phyloP scores from a whole-genome alignment of 1,140 invertebrate genomes.

The Heliothis virescens region DNA sequence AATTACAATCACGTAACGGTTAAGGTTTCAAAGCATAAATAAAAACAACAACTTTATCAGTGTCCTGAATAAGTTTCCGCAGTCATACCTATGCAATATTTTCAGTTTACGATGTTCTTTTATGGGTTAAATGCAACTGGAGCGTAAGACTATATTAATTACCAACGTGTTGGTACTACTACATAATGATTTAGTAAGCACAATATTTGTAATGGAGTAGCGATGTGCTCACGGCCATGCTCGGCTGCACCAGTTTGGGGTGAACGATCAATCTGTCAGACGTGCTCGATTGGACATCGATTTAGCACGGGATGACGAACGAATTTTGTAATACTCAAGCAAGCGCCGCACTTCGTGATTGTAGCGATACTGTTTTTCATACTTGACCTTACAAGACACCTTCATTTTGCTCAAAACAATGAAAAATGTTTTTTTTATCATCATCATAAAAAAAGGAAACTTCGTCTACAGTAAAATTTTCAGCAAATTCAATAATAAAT shows the following conservation, averaged over 20 bases:
- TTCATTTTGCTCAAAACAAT: background rate
- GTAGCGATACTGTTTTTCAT: background rate
- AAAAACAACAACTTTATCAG: background rate
- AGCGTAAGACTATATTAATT: background rate
- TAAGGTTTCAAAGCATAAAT: background rate
- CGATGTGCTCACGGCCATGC: background rate
- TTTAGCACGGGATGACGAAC: background rate
- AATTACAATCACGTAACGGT: constrained; percentile 11
- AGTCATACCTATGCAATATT: background rate
- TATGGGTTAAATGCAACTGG: background rate
- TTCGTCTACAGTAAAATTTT: too few species aligned
- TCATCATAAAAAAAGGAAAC: too few species aligned
- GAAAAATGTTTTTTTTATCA: background rate
- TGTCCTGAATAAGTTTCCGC: constrained; percentile 2
- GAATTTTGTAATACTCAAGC: background rate
- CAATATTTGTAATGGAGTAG: background rate
- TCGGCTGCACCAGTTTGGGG: constrained; percentile 18
- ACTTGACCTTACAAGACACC: constrained; percentile 8
- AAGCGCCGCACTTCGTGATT: background rate
- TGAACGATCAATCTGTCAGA: constrained; percentile 27
- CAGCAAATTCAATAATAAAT: too few species aligned
- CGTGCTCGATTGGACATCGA: constrained; percentile 1
- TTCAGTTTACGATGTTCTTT: background rate
- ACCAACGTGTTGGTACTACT: background rate
- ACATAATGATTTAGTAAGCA: background rate